phyloP scores from a whole-genome alignment of 2,113 vertebrate species.

The Hystrix brachyura region DNA sequence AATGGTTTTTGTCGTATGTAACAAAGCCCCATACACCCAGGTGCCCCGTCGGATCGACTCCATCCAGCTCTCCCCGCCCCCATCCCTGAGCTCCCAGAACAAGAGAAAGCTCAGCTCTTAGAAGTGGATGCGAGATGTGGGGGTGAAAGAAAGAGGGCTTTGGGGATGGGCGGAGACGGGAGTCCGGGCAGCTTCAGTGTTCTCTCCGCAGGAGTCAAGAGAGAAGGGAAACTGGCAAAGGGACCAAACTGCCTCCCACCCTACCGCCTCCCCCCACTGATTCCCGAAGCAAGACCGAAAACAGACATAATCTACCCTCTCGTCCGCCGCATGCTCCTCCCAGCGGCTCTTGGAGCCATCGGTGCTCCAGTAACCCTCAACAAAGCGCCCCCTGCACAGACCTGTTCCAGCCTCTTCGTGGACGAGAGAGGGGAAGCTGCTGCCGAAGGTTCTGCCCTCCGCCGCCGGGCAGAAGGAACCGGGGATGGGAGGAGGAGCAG shows the following conservation, averaged over 20 bases:
- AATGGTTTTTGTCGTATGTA: slow-evolving; percentile 71
- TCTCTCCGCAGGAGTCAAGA: slow-evolving; percentile 46
- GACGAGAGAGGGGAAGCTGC: slow-evolving; percentile 49
- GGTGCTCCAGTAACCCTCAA: slow-evolving; percentile 56
- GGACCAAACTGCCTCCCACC: background rate
- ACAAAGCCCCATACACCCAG: slow-evolving; percentile 79
- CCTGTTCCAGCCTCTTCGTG: slow-evolving; percentile 82
- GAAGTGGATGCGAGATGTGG: slow-evolving; percentile 62
- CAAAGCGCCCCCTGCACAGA: slow-evolving; percentile 81
- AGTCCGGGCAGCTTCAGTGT: slow-evolving; percentile 50
- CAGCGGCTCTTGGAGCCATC: background rate
- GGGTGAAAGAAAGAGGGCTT: slow-evolving; percentile 70
- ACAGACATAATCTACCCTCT: slow-evolving; percentile 30
- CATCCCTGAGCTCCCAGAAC: slow-evolving; percentile 66
- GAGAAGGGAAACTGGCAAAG: slow-evolving; percentile 26
- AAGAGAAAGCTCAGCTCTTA: slow-evolving; percentile 78
- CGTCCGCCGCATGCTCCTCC: slow-evolving; percentile 10
- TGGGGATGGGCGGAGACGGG: slow-evolving; percentile 58
- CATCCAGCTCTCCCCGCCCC: slow-evolving; percentile 76
- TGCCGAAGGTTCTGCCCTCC: slow-evolving; percentile 70
- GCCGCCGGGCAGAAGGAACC: slow-evolving; percentile 70
- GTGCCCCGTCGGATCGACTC: slow-evolving; percentile 56
- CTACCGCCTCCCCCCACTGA: slow-evolving; percentile 1
- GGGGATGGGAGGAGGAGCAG: slow-evolving; percentile 66
- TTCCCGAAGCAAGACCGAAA: slow-evolving; percentile 49